A percentile compares a stretch with the other conserved stretches of the same genome.
These are phyloP conservation scores for Heterohyrax brucei DNA, from an alignment of 2,797 vertebrate genomes.

Conservation along the genomic window DNA sequence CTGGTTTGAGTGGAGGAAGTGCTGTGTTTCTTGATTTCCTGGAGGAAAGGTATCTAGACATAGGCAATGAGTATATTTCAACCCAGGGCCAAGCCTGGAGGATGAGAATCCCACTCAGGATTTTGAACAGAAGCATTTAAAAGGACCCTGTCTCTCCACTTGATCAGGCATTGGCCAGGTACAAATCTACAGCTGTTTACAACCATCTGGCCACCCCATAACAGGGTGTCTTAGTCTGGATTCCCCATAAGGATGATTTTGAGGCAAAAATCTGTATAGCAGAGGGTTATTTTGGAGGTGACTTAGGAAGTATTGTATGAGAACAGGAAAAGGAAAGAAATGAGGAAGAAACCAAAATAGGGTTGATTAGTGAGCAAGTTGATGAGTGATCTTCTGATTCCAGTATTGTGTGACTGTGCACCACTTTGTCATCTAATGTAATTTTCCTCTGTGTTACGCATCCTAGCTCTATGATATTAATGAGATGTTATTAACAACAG, in stretches of 20 bases:
- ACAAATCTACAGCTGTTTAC: neutral
- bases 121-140: neutral
- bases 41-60: neutral
- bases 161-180: neutral
- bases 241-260: neutral
- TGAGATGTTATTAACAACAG: too few species aligned
- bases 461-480: too few species aligned
- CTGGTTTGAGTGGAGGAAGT: neutral
- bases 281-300: neutral
- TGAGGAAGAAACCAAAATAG: neutral
- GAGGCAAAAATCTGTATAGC: neutral
- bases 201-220: neutral
- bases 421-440: too few species aligned
- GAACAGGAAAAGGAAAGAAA: neutral
- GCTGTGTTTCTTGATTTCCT: neutral
- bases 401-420: too few species aligned
- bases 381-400: too few species aligned
- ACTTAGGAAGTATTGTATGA: neutral
- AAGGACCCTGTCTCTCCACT: neutral
- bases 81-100: neutral
- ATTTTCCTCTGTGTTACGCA: too few species aligned
- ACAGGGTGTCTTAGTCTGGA: neutral
- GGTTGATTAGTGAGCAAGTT: rapidly evolving
- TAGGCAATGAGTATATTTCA: neutral
- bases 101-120: neutral